Evolutionary conservation across 2,797 vertebrate species (phyloP).

Genomic region (Chaetodon trifasciatus): DNA sequence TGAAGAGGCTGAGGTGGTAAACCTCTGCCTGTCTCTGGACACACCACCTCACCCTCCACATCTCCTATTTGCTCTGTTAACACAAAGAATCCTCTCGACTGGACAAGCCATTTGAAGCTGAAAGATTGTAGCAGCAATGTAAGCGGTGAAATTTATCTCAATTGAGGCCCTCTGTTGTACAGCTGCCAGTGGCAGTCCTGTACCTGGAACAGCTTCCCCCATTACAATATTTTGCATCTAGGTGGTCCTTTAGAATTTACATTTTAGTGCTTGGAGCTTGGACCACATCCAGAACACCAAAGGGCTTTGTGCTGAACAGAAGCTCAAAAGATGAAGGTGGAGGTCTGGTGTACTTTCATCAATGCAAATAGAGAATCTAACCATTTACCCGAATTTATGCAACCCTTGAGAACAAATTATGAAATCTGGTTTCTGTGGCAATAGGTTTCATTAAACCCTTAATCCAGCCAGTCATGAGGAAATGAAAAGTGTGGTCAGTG

Average conservation of each 20-base stretch:
- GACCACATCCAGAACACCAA: constrained; percentile 30
- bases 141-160: neutral
- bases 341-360: neutral
- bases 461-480: neutral
- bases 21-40: neutral
- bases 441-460: neutral
- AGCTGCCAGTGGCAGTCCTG: constrained; percentile 9
- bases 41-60: neutral
- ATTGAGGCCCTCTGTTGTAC: neutral
- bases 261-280: constrained; percentile 31
- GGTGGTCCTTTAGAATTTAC: constrained; percentile 37
- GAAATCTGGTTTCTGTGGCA: neutral
- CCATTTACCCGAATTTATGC: neutral
- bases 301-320: constrained; percentile 17
- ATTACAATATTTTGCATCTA: constrained; percentile 32
- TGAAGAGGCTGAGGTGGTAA: neutral
- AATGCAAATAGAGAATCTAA: neutral
- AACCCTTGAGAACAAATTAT: neutral
- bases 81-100: neutral
- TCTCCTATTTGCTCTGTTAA: neutral
- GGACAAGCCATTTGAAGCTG: neutral
- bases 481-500: neutral
- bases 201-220: constrained; percentile 19
- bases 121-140: constrained; percentile 1
- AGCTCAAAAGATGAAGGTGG: neutral